A percentile compares a stretch with the other conserved stretches of the same genome.
Evolutionary conservation across 2,888 invertebrate species (phyloP).

Genomic region (Seladonia tumulorum): DNA sequence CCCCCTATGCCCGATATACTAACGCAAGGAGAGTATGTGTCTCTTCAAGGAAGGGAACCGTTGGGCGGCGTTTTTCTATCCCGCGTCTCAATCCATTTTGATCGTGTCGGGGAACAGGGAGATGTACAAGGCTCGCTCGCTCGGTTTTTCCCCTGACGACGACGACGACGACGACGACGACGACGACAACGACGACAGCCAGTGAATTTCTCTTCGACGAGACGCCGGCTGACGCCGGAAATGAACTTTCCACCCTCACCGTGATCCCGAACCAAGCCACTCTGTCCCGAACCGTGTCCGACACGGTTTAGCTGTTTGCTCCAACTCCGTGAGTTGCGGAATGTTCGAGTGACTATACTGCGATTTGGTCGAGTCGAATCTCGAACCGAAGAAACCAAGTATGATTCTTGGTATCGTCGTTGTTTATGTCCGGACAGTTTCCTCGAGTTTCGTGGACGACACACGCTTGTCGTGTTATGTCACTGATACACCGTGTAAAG

Average conservation of each 20-base stretch:
- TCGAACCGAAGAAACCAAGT: background rate
- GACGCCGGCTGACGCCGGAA: background rate
- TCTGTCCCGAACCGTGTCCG: background rate
- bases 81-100: slow-evolving; percentile 60
- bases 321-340: background rate
- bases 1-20: slow-evolving; percentile 42
- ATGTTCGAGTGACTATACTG: background rate
- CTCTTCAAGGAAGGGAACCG: slow-evolving; percentile 34
- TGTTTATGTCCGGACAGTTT: background rate
- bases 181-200: slow-evolving; percentile 6
- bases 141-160: slow-evolving; percentile 11
- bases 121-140: slow-evolving; percentile 14
- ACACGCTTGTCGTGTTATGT: background rate
- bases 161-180: background rate
- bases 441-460: background rate
- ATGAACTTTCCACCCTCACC: slow-evolving; percentile 7
- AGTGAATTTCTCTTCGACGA: slow-evolving; percentile 31
- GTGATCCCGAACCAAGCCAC: background rate
- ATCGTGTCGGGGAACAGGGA: slow-evolving; percentile 33
- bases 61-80: slow-evolving; percentile 31
- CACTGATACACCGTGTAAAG: no score
- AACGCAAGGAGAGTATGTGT: slow-evolving; percentile 4
- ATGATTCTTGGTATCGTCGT: background rate
- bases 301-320: slow-evolving; percentile 6
- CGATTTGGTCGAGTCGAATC: background rate